Evolutionary conservation across 2,113 vertebrate species (phyloP), one percentile per base, ranked within the genome.

Genomic region (Jacana jacana): DNA sequence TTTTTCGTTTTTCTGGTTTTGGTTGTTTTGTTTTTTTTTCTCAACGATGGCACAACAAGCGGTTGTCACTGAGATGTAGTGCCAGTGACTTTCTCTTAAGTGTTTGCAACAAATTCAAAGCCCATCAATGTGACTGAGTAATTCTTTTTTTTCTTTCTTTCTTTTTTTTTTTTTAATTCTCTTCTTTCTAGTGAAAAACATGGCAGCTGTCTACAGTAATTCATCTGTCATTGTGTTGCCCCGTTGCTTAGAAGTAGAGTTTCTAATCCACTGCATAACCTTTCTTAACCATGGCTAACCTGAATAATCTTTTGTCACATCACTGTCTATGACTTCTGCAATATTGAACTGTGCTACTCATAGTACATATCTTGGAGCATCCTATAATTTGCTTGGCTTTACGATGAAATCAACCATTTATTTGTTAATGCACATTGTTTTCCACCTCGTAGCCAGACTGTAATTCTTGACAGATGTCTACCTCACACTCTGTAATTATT

Each of bases 51-150:
- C 51, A 81, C 55, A 91, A 91, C 68, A 81, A 75, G 31, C 31
- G 58, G 69, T 71, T 89, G 91, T 87, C 92, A 89, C 70, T 71
- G 70, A 89, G 39, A 65, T 88, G 22, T 66, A 71, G 37, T 37
- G 44, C 52, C 61, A 71, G n/a, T 49, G 65, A 85, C 51, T 70
- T 89, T 91, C 54, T 70, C 73, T 70, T 91, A 89, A 94, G 85
- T 91, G 65, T 39, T 6, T 91, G 51, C 61, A 68, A 75, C 75
- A 87, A 87, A 94, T 95, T 77, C 88, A 85, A 83, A 91, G 48
- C 39, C 65, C 46, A 75, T 91, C 85, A 82, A 13, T 76, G 61
- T 88, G 65, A 89, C 9, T 89, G 73, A 88, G 66, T 63, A 73
- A 68, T 24, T 70, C 5, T 40, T 55, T 35, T 54, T 65, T 65